These are phyloP conservation scores for Corvus moneduloides DNA, from an alignment of 2,113 vertebrate species.

Conservation along the genomic window DNA sequence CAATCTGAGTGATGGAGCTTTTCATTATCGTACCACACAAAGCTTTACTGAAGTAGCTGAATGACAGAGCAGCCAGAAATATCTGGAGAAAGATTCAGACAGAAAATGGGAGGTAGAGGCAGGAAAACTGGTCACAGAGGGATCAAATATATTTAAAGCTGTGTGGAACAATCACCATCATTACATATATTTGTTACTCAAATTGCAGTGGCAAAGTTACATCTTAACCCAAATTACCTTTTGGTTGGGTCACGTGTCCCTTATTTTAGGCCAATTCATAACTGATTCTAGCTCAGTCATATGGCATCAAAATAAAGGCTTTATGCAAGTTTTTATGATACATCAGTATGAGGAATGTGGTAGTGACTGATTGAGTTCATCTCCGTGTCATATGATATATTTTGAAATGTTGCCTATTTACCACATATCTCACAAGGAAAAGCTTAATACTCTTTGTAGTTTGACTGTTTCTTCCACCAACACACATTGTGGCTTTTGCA, in stretches of 20 bases:
- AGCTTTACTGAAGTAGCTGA: slow-evolving; percentile 82
- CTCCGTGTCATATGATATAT: background rate
- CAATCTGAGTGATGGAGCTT: slow-evolving; percentile 90
- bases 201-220: background rate
- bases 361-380: background rate
- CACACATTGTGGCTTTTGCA: background rate
- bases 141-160: background rate
- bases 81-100: slow-evolving; percentile 65
- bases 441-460: background rate
- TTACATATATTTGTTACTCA: rapidly evolving
- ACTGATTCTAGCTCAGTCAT: background rate
- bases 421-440: background rate
- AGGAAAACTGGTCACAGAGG: background rate
- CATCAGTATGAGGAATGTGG: background rate
- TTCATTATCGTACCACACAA: slow-evolving; percentile 85
- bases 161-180: background rate
- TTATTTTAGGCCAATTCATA: background rate
- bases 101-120: background rate
- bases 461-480: background rate
- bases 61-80: slow-evolving; percentile 84
- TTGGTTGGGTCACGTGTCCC: background rate
- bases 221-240: background rate
- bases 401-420: background rate
- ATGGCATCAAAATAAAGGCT: background rate
- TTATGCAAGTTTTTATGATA: background rate